Base-by-base conservation (phyloP, 35 echinoderm and acorn worm species). In the Apostichopus japonicus region DNA sequence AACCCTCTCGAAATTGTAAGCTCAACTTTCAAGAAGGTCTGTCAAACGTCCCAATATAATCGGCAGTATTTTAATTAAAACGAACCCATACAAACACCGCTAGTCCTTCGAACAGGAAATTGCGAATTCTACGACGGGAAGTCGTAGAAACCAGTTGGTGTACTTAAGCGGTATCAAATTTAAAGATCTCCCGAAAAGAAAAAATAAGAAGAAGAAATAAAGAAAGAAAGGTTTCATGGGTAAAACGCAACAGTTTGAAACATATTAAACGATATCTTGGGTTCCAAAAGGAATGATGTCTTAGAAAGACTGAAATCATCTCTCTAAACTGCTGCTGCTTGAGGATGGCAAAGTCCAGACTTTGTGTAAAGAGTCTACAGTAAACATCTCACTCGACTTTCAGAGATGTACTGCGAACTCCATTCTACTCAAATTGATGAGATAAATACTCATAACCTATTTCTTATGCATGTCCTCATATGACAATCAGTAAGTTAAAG, bases 91-190 rank as follows among this genome's bases (percentile, higher is more conserved):
- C 86, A 89, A 89, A 89, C 62, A 89, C 62, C 67, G 62, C 86
- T 63, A 73, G 67, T 63, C 86, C 86, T 89, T 53, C 61, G 86
- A 89, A 89, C 86, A 89, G 86, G 86, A 89, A 89, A 89, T 89
- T 89, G 86, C 86, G 86, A 89, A 89, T 89, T 89, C 86, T 73
- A 19, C 67, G 86, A 59, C 59, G 86, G 86, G 86, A 89, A 89
- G 86, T 89, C 86, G 86, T 89, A 89, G 86, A 89, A 73, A 61
- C 86, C 62, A 89, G 56, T 89, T 65, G 67, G 86, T 89, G 86
- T 89, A 89, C 86, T 89, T 89, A 89, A 89, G 63, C 86, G 86
- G 86, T 89, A 89, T 89, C 86, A 73, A 89, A 89, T 89, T 89
- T 73, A 89, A 89, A 89, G 86, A 89, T 73, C 86, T 89, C 62